phyloP scores from a whole-genome alignment of 2,113 vertebrate genomes.

The Nothoprocta perdicaria region DNA sequence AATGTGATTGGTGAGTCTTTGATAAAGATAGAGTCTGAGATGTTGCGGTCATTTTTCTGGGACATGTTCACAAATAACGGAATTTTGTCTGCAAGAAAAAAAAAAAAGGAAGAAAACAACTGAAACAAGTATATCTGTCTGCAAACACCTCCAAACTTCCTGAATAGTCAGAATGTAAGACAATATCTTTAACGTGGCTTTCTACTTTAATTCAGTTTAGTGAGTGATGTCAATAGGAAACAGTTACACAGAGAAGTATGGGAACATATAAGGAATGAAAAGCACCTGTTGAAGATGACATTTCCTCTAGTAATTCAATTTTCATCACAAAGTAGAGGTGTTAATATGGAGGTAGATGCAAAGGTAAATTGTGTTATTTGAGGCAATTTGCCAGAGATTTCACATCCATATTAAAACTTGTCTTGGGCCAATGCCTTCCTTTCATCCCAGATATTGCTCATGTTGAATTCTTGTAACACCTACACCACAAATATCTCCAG shows the following conservation, averaged over 20 bases:
- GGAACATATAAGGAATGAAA: not conserved
- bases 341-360: not conserved
- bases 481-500: not conserved
- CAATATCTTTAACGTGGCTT: not conserved
- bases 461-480: not conserved
- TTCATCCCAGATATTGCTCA: not conserved
- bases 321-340: not conserved
- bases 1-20: constrained; percentile 86
- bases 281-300: not conserved
- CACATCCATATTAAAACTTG: not conserved
- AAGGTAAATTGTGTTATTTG: not conserved
- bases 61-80: constrained; percentile 86
- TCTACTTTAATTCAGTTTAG: not conserved
- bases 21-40: constrained; percentile 86
- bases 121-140: not conserved
- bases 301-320: accelerated
- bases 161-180: not conserved
- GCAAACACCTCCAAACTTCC: not conserved
- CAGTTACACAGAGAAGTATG: not conserved
- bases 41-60: constrained; percentile 87
- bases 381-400: constrained; percentile 14
- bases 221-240: not conserved
- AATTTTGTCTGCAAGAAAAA: constrained; percentile 85
- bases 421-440: not conserved
- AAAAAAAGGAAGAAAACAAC: not conserved